Base-by-base conservation (phyloP, 2,797 vertebrate genomes). In the Peromyscus eremicus region DNA sequence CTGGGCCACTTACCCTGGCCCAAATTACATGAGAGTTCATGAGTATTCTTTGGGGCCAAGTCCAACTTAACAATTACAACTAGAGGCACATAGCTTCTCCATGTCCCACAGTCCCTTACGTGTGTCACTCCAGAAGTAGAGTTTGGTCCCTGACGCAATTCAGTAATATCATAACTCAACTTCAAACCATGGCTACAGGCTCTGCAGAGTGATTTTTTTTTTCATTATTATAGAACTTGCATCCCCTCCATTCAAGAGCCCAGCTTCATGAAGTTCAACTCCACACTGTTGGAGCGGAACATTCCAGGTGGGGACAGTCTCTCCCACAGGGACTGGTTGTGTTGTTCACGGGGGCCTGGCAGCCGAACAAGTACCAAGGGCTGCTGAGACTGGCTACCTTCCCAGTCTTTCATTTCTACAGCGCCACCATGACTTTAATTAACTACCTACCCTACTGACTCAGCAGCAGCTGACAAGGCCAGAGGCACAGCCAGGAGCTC, bases 351-450 rank as follows among this genome's bases (percentile, higher is more conserved):
- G 27, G 75, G 46, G 21, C 34, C 37, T 12, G 49, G 49, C 52
- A 34, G 0, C 1, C 71, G 91, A 75, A 40, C 16, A 4, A n/a
- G 66, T 0, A 37, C 37, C 71, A 66, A 93, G 81, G 90, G n/a
- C 43, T 40, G 27, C 8, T 32, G 80, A 76, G 40, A 14, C 82
- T 98, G 91, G 83, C 80, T 49, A 0, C 34, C 13, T 29, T 92
- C 76, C n/a, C 91, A 55, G 19, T 37, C 52, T 25, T 37, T 97
- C n/a, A 5, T 84, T 79, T 76, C 66, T 40, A 1, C 21, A 86
- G 94, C 2, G 12, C 14, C 70, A 68, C 62, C 19, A 2, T 37
- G 71, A 89, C 29, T 95, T 95, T 29, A 92, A 66, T 97, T 46
- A 85, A 92, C 94, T 32, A 2, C 2, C 16, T 85, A 94, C 81